Base-by-base conservation (phyloP, 2,888 invertebrate species). In the Drosophila peninsularis region DNA sequence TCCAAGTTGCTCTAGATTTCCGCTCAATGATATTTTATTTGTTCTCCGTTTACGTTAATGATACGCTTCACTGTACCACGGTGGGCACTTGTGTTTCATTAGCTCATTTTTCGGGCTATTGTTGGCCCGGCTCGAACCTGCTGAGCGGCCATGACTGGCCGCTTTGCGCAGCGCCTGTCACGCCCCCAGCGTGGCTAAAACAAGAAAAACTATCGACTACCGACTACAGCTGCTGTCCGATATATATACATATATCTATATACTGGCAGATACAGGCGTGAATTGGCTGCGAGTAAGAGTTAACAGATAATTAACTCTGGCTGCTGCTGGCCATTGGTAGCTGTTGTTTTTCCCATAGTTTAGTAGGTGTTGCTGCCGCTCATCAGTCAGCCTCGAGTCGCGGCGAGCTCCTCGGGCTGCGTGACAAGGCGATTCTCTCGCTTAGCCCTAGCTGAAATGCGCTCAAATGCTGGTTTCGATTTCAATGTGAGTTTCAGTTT, bases 241-340 rank as follows among this genome's bases (percentile, higher is more conserved):
- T 52, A 19, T 42, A 13, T 32, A 11, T n/a, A 36, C 36, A 36
- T 21, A 13, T 34, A 24, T 24, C n/a, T n/a, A 6, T 13, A 2
- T 34, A 50, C 30, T 49, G 37, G 45, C 13, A 44, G 27, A 53
- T 50, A 65, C 62, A 45, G 82, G 88, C 75, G 87, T 79, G 83
- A 88, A 82, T 75, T 70, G 68, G 68, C 73, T 63, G 39, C 24
- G 60, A 68, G 74, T 75, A 58, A 77, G 77, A 85, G 88, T 82
- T 83, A 86, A 88, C 75, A 82, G 80, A 86, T 88, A 83, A 83
- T 88, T 83, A 83, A 83, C 88, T 88, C 66, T 42, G 54, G 61
- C 70, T 75, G 47, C 49, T 24, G 39, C 34, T 57, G 49, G 30
- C 67, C 30, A 37, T 13, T 50, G 45, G 52, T 60, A 58, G 47